Evolutionary conservation across 2,888 invertebrate species (phyloP).

Genomic region (Ichneumoninae sp.): DNA sequence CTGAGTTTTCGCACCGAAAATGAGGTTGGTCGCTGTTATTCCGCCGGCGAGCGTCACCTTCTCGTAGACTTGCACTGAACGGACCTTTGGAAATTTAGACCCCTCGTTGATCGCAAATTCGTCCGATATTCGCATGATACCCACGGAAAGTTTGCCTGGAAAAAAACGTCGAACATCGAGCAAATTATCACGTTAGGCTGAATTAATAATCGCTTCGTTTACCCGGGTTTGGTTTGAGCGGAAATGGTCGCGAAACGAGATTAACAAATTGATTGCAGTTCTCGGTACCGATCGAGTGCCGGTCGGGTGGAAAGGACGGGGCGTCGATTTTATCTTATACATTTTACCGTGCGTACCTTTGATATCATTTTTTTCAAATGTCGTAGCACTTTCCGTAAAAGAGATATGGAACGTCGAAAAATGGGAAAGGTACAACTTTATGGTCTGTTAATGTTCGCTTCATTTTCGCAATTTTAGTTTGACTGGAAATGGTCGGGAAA

Average conservation of each 20-base stretch:
- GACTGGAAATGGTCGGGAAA: background rate
- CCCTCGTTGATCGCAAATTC: constrained; percentile 68
- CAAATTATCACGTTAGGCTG: background rate
- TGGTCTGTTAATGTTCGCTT: no score
- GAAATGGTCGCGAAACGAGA: no score
- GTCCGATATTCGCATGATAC: constrained; percentile 73
- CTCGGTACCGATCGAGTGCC: no score
- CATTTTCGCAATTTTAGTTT: no score
- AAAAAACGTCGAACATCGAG: background rate
- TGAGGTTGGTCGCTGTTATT: constrained; percentile 69
- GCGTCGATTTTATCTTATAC: no score
- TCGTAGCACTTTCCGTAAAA: constrained; percentile 74
- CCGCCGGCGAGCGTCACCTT: constrained; percentile 75
- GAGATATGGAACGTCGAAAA: constrained; percentile 49
- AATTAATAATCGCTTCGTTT: no score
- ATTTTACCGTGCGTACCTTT: constrained; percentile 71
- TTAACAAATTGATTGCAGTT: no score
- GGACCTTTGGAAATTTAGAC: constrained; percentile 46
- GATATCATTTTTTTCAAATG: constrained; percentile 75
- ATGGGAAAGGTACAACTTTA: no score
- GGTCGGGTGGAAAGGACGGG: no score
- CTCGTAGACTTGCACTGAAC: constrained; percentile 74
- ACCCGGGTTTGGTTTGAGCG: no score
- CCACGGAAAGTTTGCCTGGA: constrained; percentile 74
- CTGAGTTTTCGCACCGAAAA: constrained; percentile 46